phyloP scores from a whole-genome alignment of 2,797 vertebrate genomes.

The Mallotus villosus region DNA sequence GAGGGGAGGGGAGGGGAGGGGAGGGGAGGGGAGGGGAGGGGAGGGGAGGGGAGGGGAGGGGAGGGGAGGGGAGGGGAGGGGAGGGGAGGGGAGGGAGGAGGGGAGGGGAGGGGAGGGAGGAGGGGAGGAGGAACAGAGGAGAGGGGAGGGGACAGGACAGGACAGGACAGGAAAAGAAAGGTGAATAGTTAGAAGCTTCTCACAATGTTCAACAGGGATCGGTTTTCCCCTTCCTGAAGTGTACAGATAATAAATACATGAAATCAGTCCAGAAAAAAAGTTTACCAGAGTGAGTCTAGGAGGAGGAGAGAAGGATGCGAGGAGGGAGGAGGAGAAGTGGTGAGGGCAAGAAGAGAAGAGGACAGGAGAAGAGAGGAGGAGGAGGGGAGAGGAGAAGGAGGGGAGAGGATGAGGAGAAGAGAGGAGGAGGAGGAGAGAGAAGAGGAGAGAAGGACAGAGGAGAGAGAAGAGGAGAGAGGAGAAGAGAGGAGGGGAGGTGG shows the following conservation, averaged over 20 bases:
- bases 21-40: constrained; percentile 6
- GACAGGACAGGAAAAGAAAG: constrained; percentile 63
- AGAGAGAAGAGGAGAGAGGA: neutral
- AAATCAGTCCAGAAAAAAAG: no score
- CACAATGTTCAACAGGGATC: neutral
- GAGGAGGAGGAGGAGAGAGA: no score
- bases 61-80: constrained; percentile 15
- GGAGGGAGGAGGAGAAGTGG: neutral
- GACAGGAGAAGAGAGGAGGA: neutral
- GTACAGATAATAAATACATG: no score
- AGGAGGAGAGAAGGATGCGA: neutral
- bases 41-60: constrained; percentile 13
- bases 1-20: constrained; percentile 16
- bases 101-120: constrained; percentile 9
- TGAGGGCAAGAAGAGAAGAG: no score
- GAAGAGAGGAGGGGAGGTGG: neutral
- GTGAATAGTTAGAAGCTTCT: neutral
- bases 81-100: no score
- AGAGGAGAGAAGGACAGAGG: no score
- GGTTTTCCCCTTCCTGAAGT: no score
- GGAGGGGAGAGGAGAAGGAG: neutral
- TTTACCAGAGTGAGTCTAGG: no score
- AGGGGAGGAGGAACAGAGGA: constrained; percentile 9
- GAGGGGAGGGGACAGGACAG: neutral
- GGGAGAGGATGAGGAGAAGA: no score